phyloP scores from a whole-genome alignment of 2,797 vertebrate species.

The Mareca strepera region DNA sequence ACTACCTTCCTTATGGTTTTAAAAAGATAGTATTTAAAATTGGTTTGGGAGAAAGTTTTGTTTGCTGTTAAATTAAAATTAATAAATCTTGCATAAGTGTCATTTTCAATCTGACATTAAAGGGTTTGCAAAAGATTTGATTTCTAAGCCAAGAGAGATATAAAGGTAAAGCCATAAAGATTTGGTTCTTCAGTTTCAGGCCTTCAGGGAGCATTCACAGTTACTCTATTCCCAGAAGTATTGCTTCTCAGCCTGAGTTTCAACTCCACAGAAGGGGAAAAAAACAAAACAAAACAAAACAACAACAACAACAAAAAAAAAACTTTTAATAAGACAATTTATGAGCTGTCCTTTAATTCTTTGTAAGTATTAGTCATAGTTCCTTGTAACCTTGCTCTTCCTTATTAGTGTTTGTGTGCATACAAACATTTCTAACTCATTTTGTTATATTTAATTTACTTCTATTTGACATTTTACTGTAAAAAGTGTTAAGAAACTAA shows the following conservation, averaged over 20 bases:
- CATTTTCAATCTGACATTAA: not conserved
- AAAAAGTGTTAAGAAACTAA: not conserved
- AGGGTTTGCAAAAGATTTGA: not conserved
- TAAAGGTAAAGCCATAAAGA: not conserved
- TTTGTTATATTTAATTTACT: conserved; percentile 4
- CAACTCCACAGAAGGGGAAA: not conserved
- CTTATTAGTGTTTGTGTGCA: not conserved
- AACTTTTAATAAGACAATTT: not conserved
- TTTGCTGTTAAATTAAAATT: not conserved
- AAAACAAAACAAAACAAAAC: too few species aligned
- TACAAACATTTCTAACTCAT: not conserved
- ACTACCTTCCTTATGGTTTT: not conserved
- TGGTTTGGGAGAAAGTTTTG: not conserved
- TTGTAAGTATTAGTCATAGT: not conserved
- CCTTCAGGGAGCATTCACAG: not conserved
- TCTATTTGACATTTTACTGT: not conserved
- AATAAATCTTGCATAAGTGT: not conserved
- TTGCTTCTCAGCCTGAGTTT: not conserved
- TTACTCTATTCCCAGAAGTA: not conserved
- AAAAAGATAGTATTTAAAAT: not conserved
- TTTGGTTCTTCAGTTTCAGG: not conserved
- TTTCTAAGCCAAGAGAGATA: not conserved
- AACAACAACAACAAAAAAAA: too few species aligned
- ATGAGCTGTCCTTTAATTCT: not conserved
- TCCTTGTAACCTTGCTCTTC: not conserved